phyloP scores from a whole-genome alignment of 1,140 invertebrate species.

The Cherax destructor region DNA sequence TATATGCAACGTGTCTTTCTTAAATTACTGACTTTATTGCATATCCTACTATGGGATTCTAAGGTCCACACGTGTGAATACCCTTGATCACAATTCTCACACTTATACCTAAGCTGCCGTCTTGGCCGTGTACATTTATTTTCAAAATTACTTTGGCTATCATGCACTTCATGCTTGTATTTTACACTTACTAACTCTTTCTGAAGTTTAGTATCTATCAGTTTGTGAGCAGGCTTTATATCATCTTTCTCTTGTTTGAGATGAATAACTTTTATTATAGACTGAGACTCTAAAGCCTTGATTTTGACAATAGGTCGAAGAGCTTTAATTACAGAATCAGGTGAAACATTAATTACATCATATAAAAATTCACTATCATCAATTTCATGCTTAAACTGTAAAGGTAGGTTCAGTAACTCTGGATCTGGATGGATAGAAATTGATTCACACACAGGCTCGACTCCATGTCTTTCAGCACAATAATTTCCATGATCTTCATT shows the following conservation, averaged over 20 bases:
- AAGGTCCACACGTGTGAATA: constrained; percentile 5
- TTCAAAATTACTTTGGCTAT: not conserved
- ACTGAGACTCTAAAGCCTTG: not conserved
- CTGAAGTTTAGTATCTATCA: not conserved
- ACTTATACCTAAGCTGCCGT: constrained; percentile 9
- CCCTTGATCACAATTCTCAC: constrained; percentile 10
- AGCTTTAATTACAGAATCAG: not conserved
- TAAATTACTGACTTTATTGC: not conserved
- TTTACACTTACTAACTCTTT: not conserved
- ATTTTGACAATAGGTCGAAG: not conserved
- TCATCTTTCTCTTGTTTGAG: not conserved
- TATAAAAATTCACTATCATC: not conserved
- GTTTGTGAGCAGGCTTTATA: not conserved
- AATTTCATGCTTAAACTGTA: constrained; percentile 20
- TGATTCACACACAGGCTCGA: not conserved
- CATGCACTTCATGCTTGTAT: not conserved
- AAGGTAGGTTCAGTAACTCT: constrained; percentile 1
- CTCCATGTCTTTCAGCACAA: not conserved
- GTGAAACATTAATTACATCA: not conserved
- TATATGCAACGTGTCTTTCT: constrained; percentile 11
- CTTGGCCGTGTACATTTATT: not conserved
- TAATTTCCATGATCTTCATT: constrained; percentile 4
- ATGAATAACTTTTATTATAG: not conserved
- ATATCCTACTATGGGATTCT: constrained; percentile 16
- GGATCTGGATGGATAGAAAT: not conserved